phyloP scores from a whole-genome alignment of 1,140 invertebrate genomes.

The Bombus pyrosoma region DNA sequence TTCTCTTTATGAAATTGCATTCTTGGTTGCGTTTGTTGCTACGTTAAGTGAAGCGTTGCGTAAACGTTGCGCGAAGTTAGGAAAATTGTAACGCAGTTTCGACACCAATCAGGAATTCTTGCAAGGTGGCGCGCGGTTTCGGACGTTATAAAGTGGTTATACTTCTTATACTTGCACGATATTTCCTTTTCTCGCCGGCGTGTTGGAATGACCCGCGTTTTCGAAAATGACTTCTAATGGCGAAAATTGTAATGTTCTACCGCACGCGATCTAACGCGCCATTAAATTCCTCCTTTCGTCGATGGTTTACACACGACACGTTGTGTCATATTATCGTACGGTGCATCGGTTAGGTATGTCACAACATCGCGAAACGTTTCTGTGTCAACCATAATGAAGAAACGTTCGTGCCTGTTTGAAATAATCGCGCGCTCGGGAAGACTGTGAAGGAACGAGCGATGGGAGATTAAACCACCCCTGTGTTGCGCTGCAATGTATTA shows the following conservation, averaged over 20 bases:
- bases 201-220: background rate
- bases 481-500: no score
- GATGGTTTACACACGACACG: slow-evolving; percentile 38
- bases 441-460: background rate
- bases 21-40: background rate
- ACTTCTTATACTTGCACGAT: background rate
- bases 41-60: background rate
- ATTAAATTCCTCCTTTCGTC: slow-evolving; percentile 15
- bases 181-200: background rate
- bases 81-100: background rate
- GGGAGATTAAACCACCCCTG: background rate
- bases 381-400: background rate
- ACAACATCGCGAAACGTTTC: slow-evolving; percentile 16
- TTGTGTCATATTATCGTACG: slow-evolving; percentile 10
- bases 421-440: background rate
- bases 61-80: background rate
- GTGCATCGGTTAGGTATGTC: background rate
- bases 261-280: slow-evolving; percentile 31
- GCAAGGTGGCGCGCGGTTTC: background rate
- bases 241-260: slow-evolving; percentile 23
- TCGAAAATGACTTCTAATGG: slow-evolving; percentile 31
- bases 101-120: no score
- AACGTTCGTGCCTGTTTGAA: slow-evolving; percentile 10
- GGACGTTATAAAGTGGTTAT: background rate
- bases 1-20: background rate